Base-by-base conservation (phyloP, 2,797 vertebrate genomes). In the Brachyrhaphis roseni region DNA sequence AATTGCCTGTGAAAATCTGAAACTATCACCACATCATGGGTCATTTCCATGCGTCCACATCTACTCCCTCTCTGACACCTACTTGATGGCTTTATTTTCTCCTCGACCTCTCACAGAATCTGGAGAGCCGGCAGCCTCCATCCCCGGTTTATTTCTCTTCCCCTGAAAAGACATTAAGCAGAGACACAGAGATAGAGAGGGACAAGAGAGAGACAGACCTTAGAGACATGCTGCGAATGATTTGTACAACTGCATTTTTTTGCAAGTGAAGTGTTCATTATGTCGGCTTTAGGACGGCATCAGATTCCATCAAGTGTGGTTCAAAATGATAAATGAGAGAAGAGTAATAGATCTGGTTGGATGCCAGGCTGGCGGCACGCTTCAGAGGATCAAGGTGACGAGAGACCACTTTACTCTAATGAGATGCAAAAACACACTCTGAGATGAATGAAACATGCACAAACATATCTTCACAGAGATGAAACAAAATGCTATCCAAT, bases 11-110 rank as follows among this genome's bases (percentile, higher is more conserved):
- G 86, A 81, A 90, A 89, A 83, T 78, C 55, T 39, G 45, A 90
- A 82, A 78, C 75, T 82, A 88, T 89, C 82, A 68, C 71, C 64
- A 75, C 82, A 86, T 82, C 81, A 86, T 82, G 83, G 59, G 90
- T 90, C 43, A 91, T 91, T 88, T 90, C 85, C 89, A 88, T 84
- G 79, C 59, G 53, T 70, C 80, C 84, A 57, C 77, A 74, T 87
- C 75, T 80, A 82, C 81, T 84, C 57, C 80, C 76, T 84, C 47
- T 41, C 83, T 86, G 87, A 90, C 90, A 96, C 96, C 88, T 96
- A 96, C 96, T 96, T 96, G 93, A 96, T 95, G 92, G 95, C 95
- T 96, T 96, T 96, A 89, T 96, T 96, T 93, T 96, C 96, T 86
- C 96, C 96, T 89, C 96, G 93, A 85, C 95, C 95, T 91, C 95